These are phyloP conservation scores for Mythimna loreyi DNA, from an alignment of 2,888 invertebrate genomes.

Conservation along the genomic window DNA sequence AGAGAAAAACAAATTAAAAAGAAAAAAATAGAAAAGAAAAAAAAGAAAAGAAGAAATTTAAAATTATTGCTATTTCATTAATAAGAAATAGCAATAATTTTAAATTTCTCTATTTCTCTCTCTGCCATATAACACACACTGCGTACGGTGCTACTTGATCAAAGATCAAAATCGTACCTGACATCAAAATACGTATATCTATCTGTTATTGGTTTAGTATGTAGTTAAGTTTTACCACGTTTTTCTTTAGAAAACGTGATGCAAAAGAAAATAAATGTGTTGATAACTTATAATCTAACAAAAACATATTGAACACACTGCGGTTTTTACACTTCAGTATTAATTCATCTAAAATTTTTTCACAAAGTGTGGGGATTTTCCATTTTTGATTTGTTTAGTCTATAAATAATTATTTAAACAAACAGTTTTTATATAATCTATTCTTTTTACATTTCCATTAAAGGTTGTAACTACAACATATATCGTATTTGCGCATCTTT, in stretches of 20 bases:
- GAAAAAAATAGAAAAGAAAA: too few relatives aligned
- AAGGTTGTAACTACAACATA: slow-evolving; percentile 10
- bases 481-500: slow-evolving; percentile 16
- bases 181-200: slow-evolving; percentile 8
- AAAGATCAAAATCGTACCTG: slow-evolving; percentile 40
- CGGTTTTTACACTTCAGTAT: background rate
- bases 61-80: too few relatives aligned
- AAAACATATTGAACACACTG: background rate
- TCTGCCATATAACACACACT: slow-evolving; percentile 1
- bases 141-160: slow-evolving; percentile 9
- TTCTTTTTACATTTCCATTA: background rate
- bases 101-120: too few relatives aligned
- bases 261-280: too few relatives aligned
- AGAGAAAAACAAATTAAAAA: too few relatives aligned
- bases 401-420: background rate
- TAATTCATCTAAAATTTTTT: background rate
- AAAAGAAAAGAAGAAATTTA: background rate
- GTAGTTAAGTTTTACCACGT: too few relatives aligned
- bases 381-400: background rate
- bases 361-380: background rate
- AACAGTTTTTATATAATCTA: background rate
- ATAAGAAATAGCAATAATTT: too few relatives aligned
- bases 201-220: slow-evolving; percentile 4
- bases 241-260: background rate
- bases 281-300: background rate